Conservation (phyloP, 1,140 invertebrate genomes). For the Neotoxoptera formosana region DNA sequence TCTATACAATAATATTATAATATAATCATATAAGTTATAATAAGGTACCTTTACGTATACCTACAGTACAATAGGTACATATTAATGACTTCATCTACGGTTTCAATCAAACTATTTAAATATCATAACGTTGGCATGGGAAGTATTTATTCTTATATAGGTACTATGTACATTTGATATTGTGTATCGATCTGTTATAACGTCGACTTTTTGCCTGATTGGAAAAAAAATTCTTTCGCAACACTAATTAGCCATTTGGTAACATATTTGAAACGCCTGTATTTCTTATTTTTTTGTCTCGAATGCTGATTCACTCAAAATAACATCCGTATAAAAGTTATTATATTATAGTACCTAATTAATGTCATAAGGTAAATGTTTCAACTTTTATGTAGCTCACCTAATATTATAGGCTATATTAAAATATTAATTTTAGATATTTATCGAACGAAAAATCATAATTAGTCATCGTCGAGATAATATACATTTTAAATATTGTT, state of each 20-base stretch:
- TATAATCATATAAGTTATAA: neutral
- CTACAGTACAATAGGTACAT: neutral
- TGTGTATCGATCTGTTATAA: neutral
- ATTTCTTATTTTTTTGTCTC: neutral
- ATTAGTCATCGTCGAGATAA: no score
- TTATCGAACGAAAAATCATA: neutral
- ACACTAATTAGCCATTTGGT: neutral
- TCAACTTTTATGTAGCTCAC: neutral
- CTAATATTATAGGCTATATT: no score
- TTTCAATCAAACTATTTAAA: neutral
- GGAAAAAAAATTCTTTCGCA: neutral
- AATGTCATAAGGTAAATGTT: neutral
- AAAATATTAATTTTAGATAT: neutral
- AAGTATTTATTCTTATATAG: neutral
- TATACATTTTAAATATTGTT: neutral
- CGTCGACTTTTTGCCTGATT: neutral
- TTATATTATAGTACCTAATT: neutral
- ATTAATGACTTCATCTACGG: neutral
- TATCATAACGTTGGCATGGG: neutral
- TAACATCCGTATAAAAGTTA: neutral
- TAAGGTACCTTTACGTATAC: neutral
- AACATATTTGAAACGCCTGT: neutral
- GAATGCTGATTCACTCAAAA: neutral
- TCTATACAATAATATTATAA: neutral
- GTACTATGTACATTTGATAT: neutral